A percentile compares a stretch with the other conserved stretches of the same genome.
Evolutionary conservation across 2,888 invertebrate species (phyloP).

Genomic region (Calliphora vomitoria): DNA sequence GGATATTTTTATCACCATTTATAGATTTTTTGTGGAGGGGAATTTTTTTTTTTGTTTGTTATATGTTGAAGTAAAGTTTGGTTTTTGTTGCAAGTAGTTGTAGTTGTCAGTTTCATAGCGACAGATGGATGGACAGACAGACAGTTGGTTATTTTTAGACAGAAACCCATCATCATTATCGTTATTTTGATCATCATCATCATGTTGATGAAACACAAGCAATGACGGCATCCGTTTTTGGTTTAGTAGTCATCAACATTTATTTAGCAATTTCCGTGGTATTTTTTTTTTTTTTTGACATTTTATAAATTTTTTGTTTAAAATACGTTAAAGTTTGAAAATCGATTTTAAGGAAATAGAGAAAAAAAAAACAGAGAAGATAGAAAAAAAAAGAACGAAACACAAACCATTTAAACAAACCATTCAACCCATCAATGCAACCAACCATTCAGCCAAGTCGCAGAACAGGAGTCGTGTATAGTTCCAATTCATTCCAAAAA

Average conservation of each 20-base stretch:
- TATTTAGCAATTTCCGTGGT: constrained; percentile 79
- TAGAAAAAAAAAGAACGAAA: constrained; percentile 14
- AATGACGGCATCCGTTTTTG: constrained; percentile 66
- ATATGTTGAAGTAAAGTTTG: constrained; percentile 24
- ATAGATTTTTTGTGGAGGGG: constrained; percentile 33
- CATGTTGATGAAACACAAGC: constrained; percentile 36
- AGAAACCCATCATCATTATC: constrained; percentile 72
- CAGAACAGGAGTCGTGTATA: constrained; percentile 47
- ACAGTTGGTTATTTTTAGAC: constrained; percentile 54
- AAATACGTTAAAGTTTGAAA: constrained; percentile 72
- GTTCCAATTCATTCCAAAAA: constrained; percentile 40
- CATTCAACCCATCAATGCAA: constrained; percentile 61
- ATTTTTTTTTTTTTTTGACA: constrained; percentile 60
- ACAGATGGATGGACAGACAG: constrained; percentile 38
- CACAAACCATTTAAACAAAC: constrained; percentile 30
- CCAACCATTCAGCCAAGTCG: constrained; percentile 64
- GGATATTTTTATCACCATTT: constrained; percentile 69
- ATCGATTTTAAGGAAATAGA: constrained; percentile 77
- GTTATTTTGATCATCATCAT: constrained; percentile 65
- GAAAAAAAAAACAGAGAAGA: constrained; percentile 27
- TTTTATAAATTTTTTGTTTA: constrained; percentile 56
- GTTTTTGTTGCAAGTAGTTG: constrained; percentile 42
- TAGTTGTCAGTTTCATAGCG: constrained; percentile 45
- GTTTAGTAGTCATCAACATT: constrained; percentile 76
- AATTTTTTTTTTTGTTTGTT: constrained; percentile 20